Evolutionary conservation across 2,888 invertebrate species (phyloP), one percentile per base, ranked within the genome.

Genomic region (Andrena fulva): DNA sequence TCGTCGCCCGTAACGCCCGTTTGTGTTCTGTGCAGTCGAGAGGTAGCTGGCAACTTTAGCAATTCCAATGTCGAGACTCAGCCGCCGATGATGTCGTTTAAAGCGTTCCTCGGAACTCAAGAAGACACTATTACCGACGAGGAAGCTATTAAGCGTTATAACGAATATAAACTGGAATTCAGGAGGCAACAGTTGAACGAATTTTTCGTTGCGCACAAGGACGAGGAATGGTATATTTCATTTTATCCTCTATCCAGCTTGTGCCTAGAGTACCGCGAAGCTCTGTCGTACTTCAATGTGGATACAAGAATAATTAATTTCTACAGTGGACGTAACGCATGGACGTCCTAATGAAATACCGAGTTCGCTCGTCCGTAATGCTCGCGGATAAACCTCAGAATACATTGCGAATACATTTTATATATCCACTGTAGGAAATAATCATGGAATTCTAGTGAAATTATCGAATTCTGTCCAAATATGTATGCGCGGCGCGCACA

Each of bases 121-220:
- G 99, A 99, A 94, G 99, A 99, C 94, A 97, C 97, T 85, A 99
- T 99, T 90, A 99, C 99, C 52, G 99, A 99, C 89, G 98, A 99
- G 87, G 99, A 99, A 93, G 99, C 99, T 2, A 97, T 99, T 86
- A 96, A 97, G 92, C 99, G 99, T 93, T 99, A 99, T 95, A 99
- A 98, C 94, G 99, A 99, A 93, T 99, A 99, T 95, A 99, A 99
- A 94, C 95, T 98, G 91, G 99, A 99, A 92, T 99, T 99, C 94
- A 97, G 98, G 91, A 96, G 98, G 72, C 98, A 99, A 93, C 99
- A 99, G 94, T 96, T 99, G 75, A 99, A 99, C 95, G 99, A 99
- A 94, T 99, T 99, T 95, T 99, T 99, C 95, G 97, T 99, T 91
- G 97, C 98, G 63, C 99, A 99, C 95, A 99, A 99, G 95, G 99